Base-by-base conservation (phyloP, 2,797 vertebrate species). In the Scyliorhinus canicula region DNA sequence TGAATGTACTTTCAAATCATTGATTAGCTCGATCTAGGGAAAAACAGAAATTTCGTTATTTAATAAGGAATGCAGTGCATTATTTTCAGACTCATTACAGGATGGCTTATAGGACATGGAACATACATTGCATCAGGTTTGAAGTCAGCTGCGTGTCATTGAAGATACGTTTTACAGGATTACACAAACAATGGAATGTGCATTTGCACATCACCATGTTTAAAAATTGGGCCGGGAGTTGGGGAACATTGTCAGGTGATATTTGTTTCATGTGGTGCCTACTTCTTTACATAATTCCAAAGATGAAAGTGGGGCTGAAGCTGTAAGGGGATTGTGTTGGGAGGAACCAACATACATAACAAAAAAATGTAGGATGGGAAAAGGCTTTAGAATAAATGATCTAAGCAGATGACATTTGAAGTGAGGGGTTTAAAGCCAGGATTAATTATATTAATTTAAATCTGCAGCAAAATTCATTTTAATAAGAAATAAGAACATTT, bases 391-490 rank as follows among this genome's bases (percentile, higher is more conserved):
- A 47, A 69, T 31, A 28, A 47, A 67, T 24, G 21, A 40, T 50
- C 63, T 26, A 93, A 93, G 90, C 91, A 67, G n/a, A 69, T 93
- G 12, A n/a, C 44, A 69, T 47, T 93, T 93, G 26, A 65, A 47
- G 31, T 47, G 1, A 67, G 60, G 12, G 21, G 60, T 60, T 60
- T 90, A 57, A 86, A 63, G 35, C n/a, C n/a, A 57, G 35, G 57
- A 90, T 90, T 90, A 31, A 86, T 86, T 90, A 40, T 90, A 40
- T 60, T 90, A 60, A 90, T 90, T 90, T 40, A 90, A 90, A 90
- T 60, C 57, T 90, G 26, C 84, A 55, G 50, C 84, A 31, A 86
- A 86, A 86, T 55, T 35, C 84, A 86, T 55, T 65, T 91, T 91
- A n/a, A 91, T 28, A 44, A 65, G n/a, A n/a, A 65, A 40, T 65